A percentile compares a stretch with the other conserved stretches of the same genome.
Evolutionary conservation across 2,888 invertebrate genomes (phyloP).

Genomic region (Saturnia pavonia): DNA sequence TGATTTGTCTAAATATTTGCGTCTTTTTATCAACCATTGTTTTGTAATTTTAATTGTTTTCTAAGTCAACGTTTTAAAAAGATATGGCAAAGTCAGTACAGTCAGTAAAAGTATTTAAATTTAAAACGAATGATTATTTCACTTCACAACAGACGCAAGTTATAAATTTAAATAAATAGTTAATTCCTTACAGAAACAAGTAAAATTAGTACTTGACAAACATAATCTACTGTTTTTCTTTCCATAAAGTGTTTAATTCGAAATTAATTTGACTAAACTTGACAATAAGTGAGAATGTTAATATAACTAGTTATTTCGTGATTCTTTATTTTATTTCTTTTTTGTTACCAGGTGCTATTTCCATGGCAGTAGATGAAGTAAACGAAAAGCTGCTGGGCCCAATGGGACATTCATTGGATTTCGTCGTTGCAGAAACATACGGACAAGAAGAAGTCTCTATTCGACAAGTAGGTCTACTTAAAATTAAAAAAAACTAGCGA

Average conservation of each 20-base stretch:
- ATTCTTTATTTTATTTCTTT: not conserved
- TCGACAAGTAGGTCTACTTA: conserved; percentile 71
- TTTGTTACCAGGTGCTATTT: conserved; percentile 86
- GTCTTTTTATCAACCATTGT: too few relatives aligned
- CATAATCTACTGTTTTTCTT: not conserved
- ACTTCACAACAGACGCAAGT: too few relatives aligned
- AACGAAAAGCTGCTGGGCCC: conserved; percentile 83
- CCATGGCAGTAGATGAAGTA: conserved; percentile 92
- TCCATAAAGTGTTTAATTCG: not conserved
- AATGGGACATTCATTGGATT: conserved; percentile 88
- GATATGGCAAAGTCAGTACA: too few relatives aligned
- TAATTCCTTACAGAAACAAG: too few relatives aligned
- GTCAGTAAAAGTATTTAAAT: too few relatives aligned
- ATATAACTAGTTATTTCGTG: conserved; percentile 9
- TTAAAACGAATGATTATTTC: too few relatives aligned
- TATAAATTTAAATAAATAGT: too few relatives aligned
- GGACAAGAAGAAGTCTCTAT: conserved; percentile 95
- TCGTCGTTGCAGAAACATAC: conserved; percentile 93
- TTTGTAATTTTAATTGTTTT: too few relatives aligned
- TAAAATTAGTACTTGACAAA: not conserved
- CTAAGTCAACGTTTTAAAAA: too few relatives aligned
- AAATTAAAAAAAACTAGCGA: not conserved
- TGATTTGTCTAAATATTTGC: too few relatives aligned
- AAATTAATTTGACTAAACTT: not conserved
- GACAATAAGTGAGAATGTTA: not conserved